Evolutionary conservation across 1,140 invertebrate genomes (phyloP).

Genomic region (Neomicropteryx cornuta): DNA sequence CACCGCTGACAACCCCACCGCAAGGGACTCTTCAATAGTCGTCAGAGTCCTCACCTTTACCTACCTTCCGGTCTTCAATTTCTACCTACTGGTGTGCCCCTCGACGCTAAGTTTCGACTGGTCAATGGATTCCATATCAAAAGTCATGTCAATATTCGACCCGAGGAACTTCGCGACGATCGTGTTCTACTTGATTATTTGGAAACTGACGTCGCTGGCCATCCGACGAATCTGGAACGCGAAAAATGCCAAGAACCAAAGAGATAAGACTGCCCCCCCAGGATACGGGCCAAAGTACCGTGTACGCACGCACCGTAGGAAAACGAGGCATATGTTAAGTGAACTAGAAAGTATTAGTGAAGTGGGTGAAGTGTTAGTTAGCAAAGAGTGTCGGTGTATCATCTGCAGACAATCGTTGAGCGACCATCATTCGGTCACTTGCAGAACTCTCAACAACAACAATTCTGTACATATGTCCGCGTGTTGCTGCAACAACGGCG

Average conservation of each 20-base stretch:
- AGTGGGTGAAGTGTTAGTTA: too few relatives aligned
- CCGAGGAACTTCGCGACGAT: conserved; percentile 59
- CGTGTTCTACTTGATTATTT: conserved; percentile 55
- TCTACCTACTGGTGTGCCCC: conserved; percentile 71
- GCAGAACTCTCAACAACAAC: conserved; percentile 46
- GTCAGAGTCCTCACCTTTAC: conserved; percentile 73
- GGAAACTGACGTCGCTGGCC: conserved; percentile 33
- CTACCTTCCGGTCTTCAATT: conserved; percentile 81
- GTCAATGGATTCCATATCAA: conserved; percentile 88
- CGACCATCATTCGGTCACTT: conserved; percentile 41
- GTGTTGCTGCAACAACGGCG: conserved; percentile 27
- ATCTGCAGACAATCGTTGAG: conserved; percentile 40
- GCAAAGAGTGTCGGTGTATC: conserved; percentile 37
- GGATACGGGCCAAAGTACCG: conserved; percentile 26
- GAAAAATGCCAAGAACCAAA: conserved; percentile 23
- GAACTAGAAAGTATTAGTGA: too few relatives aligned
- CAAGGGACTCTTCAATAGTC: conserved; percentile 57
- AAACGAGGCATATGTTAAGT: too few relatives aligned
- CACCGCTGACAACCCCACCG: conserved; percentile 82
- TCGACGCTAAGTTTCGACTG: conserved; percentile 84
- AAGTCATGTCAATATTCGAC: conserved; percentile 63
- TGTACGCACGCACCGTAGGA: conserved; percentile 26
- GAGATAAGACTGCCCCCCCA: conserved; percentile 25
- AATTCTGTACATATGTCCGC: conserved; percentile 36
- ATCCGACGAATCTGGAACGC: conserved; percentile 24